Conservation (phyloP, 2,113 vertebrate genomes). For the Phaethon lepturus region DNA sequence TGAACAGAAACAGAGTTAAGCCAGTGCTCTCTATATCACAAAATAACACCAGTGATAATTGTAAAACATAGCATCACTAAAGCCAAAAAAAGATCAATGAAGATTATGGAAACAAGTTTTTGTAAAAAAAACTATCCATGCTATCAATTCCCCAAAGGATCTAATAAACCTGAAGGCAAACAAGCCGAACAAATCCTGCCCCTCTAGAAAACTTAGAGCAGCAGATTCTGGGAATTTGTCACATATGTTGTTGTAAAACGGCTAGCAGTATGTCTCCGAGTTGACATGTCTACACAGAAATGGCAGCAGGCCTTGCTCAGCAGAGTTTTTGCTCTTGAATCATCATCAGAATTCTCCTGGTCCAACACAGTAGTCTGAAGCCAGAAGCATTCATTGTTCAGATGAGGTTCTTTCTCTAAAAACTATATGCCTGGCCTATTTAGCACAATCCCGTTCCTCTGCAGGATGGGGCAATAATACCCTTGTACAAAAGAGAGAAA, state of each 20-base stretch:
- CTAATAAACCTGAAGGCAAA: not conserved
- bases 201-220: not conserved
- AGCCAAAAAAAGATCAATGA: not conserved
- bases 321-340: not conserved
- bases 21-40: not conserved
- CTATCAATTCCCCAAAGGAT: not conserved
- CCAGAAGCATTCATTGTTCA: not conserved
- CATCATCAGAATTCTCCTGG: not conserved
- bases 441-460: not conserved
- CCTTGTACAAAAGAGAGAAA: not conserved
- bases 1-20: conserved; percentile 3
- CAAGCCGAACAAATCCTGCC: not conserved
- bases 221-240: not conserved
- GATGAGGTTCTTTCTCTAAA: not conserved
- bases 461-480: fast-evolving
- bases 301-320: not conserved
- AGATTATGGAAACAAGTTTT: not conserved
- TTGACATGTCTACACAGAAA: not conserved
- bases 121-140: not conserved
- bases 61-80: not conserved
- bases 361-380: not conserved
- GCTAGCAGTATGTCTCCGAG: not conserved
- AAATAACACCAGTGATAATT: not conserved
- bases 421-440: not conserved
- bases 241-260: not conserved